Evolutionary conservation across 1,140 invertebrate genomes (phyloP).

Genomic region (Calephelis virginiensis): DNA sequence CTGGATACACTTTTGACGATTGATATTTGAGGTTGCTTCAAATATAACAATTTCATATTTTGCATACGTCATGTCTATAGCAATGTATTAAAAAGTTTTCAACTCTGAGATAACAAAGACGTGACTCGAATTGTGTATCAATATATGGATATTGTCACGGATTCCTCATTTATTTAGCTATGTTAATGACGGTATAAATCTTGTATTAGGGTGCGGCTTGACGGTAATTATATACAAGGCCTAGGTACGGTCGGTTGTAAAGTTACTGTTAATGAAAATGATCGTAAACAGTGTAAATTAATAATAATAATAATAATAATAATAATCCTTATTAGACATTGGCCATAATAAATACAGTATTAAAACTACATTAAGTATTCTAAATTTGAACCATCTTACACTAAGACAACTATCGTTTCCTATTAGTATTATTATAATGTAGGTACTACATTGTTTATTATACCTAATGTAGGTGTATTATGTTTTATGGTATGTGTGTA

Average conservation of each 20-base stretch:
- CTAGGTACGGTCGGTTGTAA: neutral
- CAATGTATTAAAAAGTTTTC: neutral
- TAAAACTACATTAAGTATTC: no score
- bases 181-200: conserved; percentile 35
- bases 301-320: no score
- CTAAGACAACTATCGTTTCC: no score
- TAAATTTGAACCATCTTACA: no score
- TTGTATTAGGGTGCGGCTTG: conserved; percentile 27
- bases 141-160: conserved; percentile 47
- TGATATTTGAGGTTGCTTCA: no score
- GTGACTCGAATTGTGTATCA: conserved; percentile 47
- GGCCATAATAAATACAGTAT: no score
- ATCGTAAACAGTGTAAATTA: neutral
- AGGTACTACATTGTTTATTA: no score
- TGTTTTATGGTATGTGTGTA: no score
- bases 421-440: no score
- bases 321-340: no score
- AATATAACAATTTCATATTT: neutral
- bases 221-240: conserved; percentile 18
- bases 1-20: no score
- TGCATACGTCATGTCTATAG: neutral
- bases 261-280: conserved; percentile 3
- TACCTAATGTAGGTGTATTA: no score
- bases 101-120: conserved; percentile 51
- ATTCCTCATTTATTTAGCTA: conserved; percentile 38